A percentile compares a stretch with the other conserved stretches of the same genome.
phyloP scores from a whole-genome alignment of 53 echinoderm and acorn worm genomes.

The Zoroaster sp. region DNA sequence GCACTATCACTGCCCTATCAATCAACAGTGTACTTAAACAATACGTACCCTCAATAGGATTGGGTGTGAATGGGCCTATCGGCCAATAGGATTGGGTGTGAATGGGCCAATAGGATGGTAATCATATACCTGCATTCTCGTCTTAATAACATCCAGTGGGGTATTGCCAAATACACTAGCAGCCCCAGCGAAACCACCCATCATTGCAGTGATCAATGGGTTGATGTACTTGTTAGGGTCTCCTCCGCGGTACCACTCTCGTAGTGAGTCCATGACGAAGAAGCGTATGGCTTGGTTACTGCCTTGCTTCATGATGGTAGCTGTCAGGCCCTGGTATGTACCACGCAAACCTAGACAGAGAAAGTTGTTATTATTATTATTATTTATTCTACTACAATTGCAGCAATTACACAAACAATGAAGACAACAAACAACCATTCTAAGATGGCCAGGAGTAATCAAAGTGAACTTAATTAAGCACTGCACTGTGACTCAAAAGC shows the following conservation, averaged over 20 bases:
- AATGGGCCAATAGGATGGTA: neutral
- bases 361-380: neutral
- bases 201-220: constrained; percentile 75
- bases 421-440: no score
- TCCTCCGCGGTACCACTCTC: constrained; percentile 90
- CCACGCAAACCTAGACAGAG: constrained; percentile 73
- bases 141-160: constrained; percentile 95
- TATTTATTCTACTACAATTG: no score
- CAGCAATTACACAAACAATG: no score
- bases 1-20: no score
- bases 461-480: no score
- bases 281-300: constrained; percentile 98
- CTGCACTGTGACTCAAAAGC: no score
- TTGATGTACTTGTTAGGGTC: constrained; percentile 80
- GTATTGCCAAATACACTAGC: constrained; percentile 96
- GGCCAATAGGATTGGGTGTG: neutral
- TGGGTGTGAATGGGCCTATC: no score
- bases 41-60: no score
- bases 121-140: constrained; percentile 89
- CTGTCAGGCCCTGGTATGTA: constrained; percentile 93
- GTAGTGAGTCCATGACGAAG: constrained; percentile 93
- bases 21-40: no score
- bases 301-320: constrained; percentile 98
- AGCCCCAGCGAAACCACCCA: constrained; percentile 87
- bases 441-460: no score